A percentile compares a stretch with the other conserved stretches of the same genome.
Evolutionary conservation across 2,888 invertebrate genomes (phyloP).

Genomic region (Athetis lepigone): DNA sequence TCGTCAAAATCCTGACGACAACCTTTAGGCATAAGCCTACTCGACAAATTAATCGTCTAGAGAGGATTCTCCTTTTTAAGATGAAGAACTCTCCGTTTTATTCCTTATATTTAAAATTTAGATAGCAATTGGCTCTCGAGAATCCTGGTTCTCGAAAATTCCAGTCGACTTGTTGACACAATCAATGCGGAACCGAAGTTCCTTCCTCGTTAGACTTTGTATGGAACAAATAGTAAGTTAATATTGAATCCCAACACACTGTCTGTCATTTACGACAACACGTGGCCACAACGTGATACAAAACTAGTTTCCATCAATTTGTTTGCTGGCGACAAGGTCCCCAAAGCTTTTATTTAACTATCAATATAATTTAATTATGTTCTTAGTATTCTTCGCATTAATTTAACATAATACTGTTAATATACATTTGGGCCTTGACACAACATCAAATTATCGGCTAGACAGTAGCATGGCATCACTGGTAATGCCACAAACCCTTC

Average conservation of each 20-base stretch:
- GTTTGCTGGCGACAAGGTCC: conserved; percentile 52
- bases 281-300: conserved; percentile 43
- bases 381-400: conserved; percentile 50
- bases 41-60: too few relatives aligned
- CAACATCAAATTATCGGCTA: conserved; percentile 34
- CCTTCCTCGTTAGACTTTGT: conserved; percentile 29
- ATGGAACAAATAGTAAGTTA: conserved; percentile 1
- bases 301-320: conserved; percentile 46
- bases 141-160: background rate
- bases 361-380: conserved; percentile 50
- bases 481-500: conserved; percentile 37
- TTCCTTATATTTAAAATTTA: too few relatives aligned
- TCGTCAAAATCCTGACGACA: too few relatives aligned
- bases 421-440: conserved; percentile 58
- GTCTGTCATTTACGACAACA: conserved; percentile 32
- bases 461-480: conserved; percentile 24
- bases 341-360: conserved; percentile 51
- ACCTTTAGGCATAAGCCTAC: too few relatives aligned
- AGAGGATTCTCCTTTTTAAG: too few relatives aligned
- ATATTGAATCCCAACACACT: conserved; percentile 10
- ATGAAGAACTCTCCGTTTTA: too few relatives aligned
- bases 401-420: conserved; percentile 54
- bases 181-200: conserved; percentile 4
- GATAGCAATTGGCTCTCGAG: background rate
- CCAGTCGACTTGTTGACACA: background rate